A percentile compares a stretch with the other conserved stretches of the same genome.
Evolutionary conservation across 1,140 invertebrate species (phyloP).

Genomic region (Odontomachus brunneus): DNA sequence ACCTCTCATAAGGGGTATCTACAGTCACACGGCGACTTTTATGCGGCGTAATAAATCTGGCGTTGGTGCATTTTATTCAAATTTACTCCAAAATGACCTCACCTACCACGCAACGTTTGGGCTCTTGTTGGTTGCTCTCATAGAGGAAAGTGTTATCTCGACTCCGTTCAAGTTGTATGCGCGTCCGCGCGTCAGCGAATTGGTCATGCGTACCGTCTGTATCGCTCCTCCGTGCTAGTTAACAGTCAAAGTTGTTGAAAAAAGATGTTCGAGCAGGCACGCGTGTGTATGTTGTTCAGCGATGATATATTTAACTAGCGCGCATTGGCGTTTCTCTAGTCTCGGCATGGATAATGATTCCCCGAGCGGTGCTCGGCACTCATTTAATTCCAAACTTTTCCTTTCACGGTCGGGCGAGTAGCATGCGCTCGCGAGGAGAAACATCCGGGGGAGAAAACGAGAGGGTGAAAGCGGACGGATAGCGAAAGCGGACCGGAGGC

Average conservation of each 20-base stretch:
- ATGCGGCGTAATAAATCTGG: slow-evolving; percentile 50
- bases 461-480: slow-evolving; percentile 49
- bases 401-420: slow-evolving; percentile 70
- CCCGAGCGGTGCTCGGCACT: slow-evolving; percentile 66
- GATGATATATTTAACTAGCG: slow-evolving; percentile 43
- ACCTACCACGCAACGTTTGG: slow-evolving; percentile 45
- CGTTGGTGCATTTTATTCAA: slow-evolving; percentile 55
- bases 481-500: slow-evolving; percentile 30
- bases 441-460: too few species aligned
- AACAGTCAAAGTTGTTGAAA: too few species aligned
- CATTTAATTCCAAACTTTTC: slow-evolving; percentile 73
- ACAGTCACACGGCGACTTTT: slow-evolving; percentile 52
- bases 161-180: slow-evolving; percentile 2
- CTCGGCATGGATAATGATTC: slow-evolving; percentile 69
- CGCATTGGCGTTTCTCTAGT: slow-evolving; percentile 12
- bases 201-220: too few species aligned
- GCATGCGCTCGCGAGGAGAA: slow-evolving; percentile 53
- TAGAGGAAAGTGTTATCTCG: background rate
- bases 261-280: too few species aligned
- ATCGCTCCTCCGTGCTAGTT: too few species aligned
- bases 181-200: background rate
- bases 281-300: slow-evolving; percentile 27
- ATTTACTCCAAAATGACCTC: slow-evolving; percentile 47
- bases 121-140: background rate
- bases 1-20: slow-evolving; percentile 55